These are phyloP conservation scores for Gymnothorax javanicus DNA, from an alignment of 2,797 vertebrate genomes.

Conservation along the genomic window DNA sequence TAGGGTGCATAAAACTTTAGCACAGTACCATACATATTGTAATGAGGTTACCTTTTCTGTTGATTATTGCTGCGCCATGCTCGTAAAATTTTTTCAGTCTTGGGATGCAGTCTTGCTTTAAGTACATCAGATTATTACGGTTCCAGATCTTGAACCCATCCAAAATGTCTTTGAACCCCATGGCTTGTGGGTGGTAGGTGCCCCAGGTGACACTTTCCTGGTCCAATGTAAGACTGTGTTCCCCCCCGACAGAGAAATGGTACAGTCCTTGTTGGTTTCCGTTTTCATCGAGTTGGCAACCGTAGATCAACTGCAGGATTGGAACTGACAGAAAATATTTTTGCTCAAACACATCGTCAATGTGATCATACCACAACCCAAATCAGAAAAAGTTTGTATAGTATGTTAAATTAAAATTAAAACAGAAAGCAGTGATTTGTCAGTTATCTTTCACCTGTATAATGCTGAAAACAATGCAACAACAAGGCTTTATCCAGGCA, in stretches of 20 bases:
- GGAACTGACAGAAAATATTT: constrained; percentile 24
- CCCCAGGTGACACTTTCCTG: constrained; percentile 28
- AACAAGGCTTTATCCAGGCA: too few species aligned
- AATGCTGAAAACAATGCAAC: too few species aligned
- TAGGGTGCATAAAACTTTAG: too few species aligned
- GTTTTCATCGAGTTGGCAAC: constrained; percentile 26
- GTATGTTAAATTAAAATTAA: too few species aligned
- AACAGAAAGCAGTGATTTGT: too few species aligned
- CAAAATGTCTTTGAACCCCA: constrained; percentile 32
- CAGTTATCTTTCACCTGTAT: too few species aligned
- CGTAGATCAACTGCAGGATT: constrained; percentile 40
- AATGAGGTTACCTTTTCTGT: constrained; percentile 35
- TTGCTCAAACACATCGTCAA: background rate
- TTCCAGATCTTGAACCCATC: constrained; percentile 36
- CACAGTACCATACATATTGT: too few species aligned
- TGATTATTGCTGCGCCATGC: constrained; percentile 24
- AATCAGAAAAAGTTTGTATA: too few species aligned
- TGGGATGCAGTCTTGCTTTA: constrained; percentile 39
- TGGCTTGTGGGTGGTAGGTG: constrained; percentile 28
- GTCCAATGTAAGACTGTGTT: constrained; percentile 35
- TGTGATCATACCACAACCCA: background rate
- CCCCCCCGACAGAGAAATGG: constrained; percentile 33
- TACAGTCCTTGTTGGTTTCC: constrained; percentile 26
- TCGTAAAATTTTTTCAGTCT: constrained; percentile 37
- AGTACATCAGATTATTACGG: constrained; percentile 35